Conservation (phyloP, 2,888 invertebrate species). For the Tuberolachnus salignus region DNA sequence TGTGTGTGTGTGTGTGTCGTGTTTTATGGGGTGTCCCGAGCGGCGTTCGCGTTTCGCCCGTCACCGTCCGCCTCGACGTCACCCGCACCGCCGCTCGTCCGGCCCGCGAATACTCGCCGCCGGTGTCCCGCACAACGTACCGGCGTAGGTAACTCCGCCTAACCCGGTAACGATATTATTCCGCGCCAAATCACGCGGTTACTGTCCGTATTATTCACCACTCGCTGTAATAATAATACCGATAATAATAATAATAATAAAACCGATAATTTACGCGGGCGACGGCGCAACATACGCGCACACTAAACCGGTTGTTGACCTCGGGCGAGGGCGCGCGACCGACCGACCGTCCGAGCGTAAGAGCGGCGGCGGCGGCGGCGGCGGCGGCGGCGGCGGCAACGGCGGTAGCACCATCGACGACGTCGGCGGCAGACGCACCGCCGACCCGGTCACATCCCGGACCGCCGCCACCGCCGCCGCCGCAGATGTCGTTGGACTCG, state of each 20-base stretch:
- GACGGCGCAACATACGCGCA: background rate
- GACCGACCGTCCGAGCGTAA: background rate
- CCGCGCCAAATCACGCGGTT: background rate
- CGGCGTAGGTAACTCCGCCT: too few species aligned
- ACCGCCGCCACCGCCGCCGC: constrained; percentile 10
- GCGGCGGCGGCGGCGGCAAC: constrained; percentile 3
- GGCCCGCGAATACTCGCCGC: too few species aligned
- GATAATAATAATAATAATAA: background rate
- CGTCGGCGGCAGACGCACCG: constrained; percentile 31
- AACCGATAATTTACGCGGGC: constrained; percentile 1
- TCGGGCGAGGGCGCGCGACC: constrained; percentile 29
- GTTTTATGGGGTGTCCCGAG: background rate
- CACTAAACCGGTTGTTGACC: constrained; percentile 55
- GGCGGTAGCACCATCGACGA: constrained; percentile 4
- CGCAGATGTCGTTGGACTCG: background rate
- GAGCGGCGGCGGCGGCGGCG: background rate
- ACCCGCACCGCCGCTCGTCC: background rate
- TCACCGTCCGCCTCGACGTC: background rate
- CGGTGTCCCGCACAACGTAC: too few species aligned
- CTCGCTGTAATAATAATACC: background rate
- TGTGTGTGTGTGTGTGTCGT: too few species aligned
- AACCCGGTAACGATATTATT: too few species aligned
- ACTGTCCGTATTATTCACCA: background rate
- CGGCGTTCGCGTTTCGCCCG: background rate
- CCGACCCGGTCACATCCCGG: constrained; percentile 43